phyloP scores from a whole-genome alignment of 2,797 vertebrate genomes.

The Apogon hyalosoma region DNA sequence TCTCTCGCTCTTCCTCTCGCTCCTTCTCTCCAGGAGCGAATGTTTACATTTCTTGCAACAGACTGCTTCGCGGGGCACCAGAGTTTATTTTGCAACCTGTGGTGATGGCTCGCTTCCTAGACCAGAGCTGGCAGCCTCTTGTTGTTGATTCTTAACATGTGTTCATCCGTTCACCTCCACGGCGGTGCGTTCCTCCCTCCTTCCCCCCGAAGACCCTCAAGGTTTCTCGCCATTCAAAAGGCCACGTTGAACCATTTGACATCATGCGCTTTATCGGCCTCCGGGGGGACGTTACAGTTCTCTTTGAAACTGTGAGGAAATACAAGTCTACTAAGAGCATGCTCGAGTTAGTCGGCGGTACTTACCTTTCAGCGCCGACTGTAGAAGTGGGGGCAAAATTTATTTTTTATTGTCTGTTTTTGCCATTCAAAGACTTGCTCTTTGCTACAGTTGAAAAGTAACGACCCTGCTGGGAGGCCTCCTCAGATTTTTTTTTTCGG shows the following conservation, averaged over 20 bases:
- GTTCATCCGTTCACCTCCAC: slow-evolving; percentile 82
- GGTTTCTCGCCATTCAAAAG: slow-evolving; percentile 67
- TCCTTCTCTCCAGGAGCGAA: slow-evolving; percentile 66
- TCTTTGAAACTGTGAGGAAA: slow-evolving; percentile 74
- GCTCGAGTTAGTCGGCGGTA: slow-evolving; percentile 47
- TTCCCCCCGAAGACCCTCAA: slow-evolving; percentile 61
- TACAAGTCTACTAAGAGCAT: slow-evolving; percentile 55
- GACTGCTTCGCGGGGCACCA: slow-evolving; percentile 81
- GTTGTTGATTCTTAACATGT: slow-evolving; percentile 87
- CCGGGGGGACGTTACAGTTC: slow-evolving; percentile 54
- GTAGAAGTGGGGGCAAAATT: slow-evolving; percentile 34
- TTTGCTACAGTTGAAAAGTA: slow-evolving; percentile 54
- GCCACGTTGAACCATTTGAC: slow-evolving; percentile 76
- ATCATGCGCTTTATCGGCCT: slow-evolving; percentile 72
- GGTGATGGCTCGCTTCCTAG: slow-evolving; percentile 86
- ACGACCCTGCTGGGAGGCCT: slow-evolving; percentile 46
- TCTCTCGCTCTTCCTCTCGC: slow-evolving; percentile 48
- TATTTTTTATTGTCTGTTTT: slow-evolving; percentile 69
- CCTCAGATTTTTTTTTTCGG: slow-evolving; percentile 45
- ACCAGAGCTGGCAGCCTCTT: slow-evolving; percentile 80
- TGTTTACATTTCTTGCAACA: slow-evolving; percentile 84
- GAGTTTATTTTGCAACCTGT: slow-evolving; percentile 87
- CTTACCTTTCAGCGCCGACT: slow-evolving; percentile 49
- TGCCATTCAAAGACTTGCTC: slow-evolving; percentile 53
- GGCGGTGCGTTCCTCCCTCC: slow-evolving; percentile 49